A percentile compares a stretch with the other conserved stretches of the same genome.
Conservation (phyloP, 2,888 invertebrate species). For the Hecatera dysodea region DNA sequence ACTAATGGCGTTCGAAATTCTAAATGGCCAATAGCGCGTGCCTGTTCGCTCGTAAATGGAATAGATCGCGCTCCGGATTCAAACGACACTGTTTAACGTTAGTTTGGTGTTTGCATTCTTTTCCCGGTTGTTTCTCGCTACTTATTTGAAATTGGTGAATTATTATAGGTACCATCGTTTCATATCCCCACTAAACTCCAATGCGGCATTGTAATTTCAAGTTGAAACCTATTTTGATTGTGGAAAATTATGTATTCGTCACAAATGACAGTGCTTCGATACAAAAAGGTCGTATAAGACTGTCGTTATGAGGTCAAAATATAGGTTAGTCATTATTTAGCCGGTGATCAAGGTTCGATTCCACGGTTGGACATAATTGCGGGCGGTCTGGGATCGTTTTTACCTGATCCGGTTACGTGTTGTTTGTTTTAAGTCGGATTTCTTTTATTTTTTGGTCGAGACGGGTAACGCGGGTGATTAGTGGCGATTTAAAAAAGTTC, state of each 20-base stretch:
- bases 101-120: conserved; percentile 51
- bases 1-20: conserved; percentile 82
- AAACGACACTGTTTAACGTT: conserved; percentile 72
- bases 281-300: conserved; percentile 72
- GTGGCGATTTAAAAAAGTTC: conserved; percentile 66
- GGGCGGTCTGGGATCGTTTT: conserved; percentile 74
- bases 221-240: conserved; percentile 54
- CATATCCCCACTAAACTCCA: conserved; percentile 15
- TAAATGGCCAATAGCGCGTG: conserved; percentile 80
- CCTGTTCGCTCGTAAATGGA: conserved; percentile 72
- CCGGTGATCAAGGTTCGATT: conserved; percentile 71
- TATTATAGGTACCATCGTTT: conserved; percentile 45
- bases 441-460: conserved; percentile 73
- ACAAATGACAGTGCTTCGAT: conserved; percentile 72
- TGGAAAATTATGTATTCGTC: conserved; percentile 65
- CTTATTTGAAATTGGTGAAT: conserved; percentile 44
- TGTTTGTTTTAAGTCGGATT: conserved; percentile 81
- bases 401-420: conserved; percentile 79
- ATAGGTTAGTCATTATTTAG: conserved; percentile 80
- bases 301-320: conserved; percentile 82
- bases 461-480: conserved; percentile 75
- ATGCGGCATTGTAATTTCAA: conserved; percentile 32
- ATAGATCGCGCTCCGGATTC: conserved; percentile 77
- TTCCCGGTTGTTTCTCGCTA: conserved; percentile 54
- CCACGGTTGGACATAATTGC: conserved; percentile 79